Percentiles rank a stretch among this genome's conserved stretches.
Conservation (phyloP, 2,797 vertebrate genomes). For the Coregonus suidteri region DNA sequence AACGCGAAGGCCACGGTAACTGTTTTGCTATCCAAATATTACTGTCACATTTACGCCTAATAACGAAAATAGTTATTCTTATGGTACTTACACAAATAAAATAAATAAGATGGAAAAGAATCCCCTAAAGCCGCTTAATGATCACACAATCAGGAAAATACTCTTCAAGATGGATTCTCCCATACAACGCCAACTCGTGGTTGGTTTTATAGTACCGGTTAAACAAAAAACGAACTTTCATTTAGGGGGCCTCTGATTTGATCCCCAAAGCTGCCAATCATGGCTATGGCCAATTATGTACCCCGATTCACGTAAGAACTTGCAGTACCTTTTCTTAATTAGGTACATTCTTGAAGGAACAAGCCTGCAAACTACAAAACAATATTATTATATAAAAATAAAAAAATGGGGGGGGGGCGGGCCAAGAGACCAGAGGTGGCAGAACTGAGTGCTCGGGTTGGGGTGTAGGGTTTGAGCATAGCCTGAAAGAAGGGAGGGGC, state of each 20-base stretch:
- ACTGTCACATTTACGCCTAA: too few species aligned
- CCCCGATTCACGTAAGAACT: constrained; percentile 45
- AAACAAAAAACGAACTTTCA: constrained; percentile 58
- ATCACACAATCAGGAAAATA: constrained; percentile 70
- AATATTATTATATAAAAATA: too few species aligned
- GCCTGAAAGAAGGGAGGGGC: too few species aligned
- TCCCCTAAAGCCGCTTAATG: constrained; percentile 61
- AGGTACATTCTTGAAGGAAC: constrained; percentile 4
- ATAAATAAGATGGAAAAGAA: constrained; percentile 16
- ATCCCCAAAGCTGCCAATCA: constrained; percentile 13
- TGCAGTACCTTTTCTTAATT: constrained; percentile 37
- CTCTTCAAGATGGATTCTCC: constrained; percentile 84
- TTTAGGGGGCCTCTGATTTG: constrained; percentile 72
- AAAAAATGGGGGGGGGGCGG: too few species aligned
- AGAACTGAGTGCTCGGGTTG: too few species aligned
- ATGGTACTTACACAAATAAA: constrained; percentile 39
- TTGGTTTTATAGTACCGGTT: constrained; percentile 88
- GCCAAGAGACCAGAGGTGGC: too few species aligned
- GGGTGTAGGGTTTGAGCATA: too few species aligned
- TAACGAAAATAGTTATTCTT: accelerated
- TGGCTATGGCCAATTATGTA: constrained; percentile 37
- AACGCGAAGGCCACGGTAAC: constrained; percentile 59
- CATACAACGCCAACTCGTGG: constrained; percentile 89
- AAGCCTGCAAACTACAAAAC: not conserved
- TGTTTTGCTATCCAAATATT: not conserved